Percentiles rank a stretch among this genome's conserved stretches.
Evolutionary conservation across 2,113 vertebrate species (phyloP).

Genomic region (Pygoscelis adeliae): DNA sequence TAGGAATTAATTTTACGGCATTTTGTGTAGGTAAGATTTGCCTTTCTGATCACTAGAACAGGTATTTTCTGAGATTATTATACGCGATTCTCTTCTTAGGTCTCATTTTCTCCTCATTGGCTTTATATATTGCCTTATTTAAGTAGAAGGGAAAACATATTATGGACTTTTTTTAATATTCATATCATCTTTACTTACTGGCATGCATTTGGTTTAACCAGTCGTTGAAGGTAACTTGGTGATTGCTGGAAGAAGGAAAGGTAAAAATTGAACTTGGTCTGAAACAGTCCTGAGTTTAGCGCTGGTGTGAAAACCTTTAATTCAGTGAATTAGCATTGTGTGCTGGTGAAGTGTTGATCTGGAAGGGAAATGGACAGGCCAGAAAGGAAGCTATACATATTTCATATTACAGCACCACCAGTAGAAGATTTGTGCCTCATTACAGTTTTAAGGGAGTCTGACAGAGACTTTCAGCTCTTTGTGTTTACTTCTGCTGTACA

Average conservation of each 20-base stretch:
- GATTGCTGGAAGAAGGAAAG: neutral
- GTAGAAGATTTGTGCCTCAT: neutral
- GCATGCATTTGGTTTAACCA: neutral
- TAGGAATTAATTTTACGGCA: neutral
- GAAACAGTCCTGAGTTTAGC: neutral
- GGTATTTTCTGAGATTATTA: rapidly evolving
- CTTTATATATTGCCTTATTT: neutral
- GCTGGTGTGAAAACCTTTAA: neutral
- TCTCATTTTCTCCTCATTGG: neutral
- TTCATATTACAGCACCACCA: rapidly evolving
- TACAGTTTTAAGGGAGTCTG: neutral
- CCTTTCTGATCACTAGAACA: neutral
- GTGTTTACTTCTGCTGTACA: neutral
- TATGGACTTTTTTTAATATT: neutral
- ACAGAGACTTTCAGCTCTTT: neutral
- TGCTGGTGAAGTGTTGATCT: neutral
- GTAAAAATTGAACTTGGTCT: neutral
- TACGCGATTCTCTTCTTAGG: neutral
- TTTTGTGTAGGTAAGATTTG: neutral
- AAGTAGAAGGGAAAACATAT: neutral
- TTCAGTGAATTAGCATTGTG: neutral
- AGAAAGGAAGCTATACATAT: neutral
- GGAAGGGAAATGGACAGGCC: neutral
- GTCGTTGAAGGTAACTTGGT: neutral
- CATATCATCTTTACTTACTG: neutral